Conservation (phyloP, 2,113 vertebrate genomes). For the Hassar affinis region DNA sequence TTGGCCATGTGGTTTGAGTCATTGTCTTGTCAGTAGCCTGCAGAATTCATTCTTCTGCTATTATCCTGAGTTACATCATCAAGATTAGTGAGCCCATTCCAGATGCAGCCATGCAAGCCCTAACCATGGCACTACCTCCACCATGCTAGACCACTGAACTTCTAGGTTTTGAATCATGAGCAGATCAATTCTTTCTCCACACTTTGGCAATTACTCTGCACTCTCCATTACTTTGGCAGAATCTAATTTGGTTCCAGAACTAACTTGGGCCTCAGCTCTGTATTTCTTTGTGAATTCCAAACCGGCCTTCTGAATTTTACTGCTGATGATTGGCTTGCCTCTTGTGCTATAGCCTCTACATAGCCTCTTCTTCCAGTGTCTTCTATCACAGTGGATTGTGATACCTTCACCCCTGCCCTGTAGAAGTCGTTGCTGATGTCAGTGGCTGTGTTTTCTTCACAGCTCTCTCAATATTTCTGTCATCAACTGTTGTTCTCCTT, state of each 20-base stretch:
- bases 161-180: neutral
- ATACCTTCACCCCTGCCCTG: neutral
- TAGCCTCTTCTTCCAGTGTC: neutral
- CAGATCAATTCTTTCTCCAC: neutral
- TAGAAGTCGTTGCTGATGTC: neutral
- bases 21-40: neutral
- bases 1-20: neutral
- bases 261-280: too few species aligned
- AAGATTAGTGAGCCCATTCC: neutral
- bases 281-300: neutral
- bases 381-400: neutral
- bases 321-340: too few species aligned
- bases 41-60: neutral
- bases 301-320: neutral
- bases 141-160: neutral
- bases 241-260: too few species aligned
- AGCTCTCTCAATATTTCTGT: neutral
- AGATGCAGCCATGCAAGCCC: neutral
- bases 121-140: neutral
- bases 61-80: neutral
- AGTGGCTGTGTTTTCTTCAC: neutral
- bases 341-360: neutral
- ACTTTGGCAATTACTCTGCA: too few species aligned
- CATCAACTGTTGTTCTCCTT: neutral
- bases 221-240: neutral